Base-by-base conservation (phyloP, 2,888 invertebrate species). In the Unio delphinus region DNA sequence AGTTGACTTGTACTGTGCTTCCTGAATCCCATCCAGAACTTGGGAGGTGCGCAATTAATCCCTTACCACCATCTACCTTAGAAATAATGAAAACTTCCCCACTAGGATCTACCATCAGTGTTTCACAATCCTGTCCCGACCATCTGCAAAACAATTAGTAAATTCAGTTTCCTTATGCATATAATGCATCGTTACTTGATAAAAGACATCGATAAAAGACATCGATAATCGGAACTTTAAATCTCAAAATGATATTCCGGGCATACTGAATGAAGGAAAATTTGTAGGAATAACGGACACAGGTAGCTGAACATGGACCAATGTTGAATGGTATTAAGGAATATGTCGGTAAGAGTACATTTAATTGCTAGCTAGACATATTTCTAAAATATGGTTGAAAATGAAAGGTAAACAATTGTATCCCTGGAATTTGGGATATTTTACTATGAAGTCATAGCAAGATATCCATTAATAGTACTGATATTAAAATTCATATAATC, bases 41-140 rank as follows among this genome's bases (percentile, higher is more conserved):
- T 23, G 23, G 23, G 23, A 23, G 23, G 23, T 23, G 23, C 23
- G 23, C 70, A 64, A 76, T 70, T 26, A 67, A 68, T 3, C 72
- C 70, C 55, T 72, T 61, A 0, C 73, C 73, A n/a, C 69, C 69
- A 54, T 60, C 23, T 4, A 71, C 69, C 67, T 76, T 76, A 15
- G 76, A 74, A 17, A 76, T 65, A 4, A 76, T 65, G 60, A 72
- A 76, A 6, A 76, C 28, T 55, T 76, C 74, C 0, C 70, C 76
- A n/a, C 64, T 34, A 7, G 72, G 72, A 54, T 76, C 76, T 4
- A 74, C 76, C 76, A 76, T 76, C 15, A 76, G 20, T 20, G 76
- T 74, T 26, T 76, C 74, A 45, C 70, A 68, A 28, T 72, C 69
- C 15, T 72, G 68, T 34, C 74, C 68, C 57, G 60, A 59, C 76